Evolutionary conservation across 2,797 vertebrate species (phyloP).

Genomic region (Tachyglossus aculeatus): DNA sequence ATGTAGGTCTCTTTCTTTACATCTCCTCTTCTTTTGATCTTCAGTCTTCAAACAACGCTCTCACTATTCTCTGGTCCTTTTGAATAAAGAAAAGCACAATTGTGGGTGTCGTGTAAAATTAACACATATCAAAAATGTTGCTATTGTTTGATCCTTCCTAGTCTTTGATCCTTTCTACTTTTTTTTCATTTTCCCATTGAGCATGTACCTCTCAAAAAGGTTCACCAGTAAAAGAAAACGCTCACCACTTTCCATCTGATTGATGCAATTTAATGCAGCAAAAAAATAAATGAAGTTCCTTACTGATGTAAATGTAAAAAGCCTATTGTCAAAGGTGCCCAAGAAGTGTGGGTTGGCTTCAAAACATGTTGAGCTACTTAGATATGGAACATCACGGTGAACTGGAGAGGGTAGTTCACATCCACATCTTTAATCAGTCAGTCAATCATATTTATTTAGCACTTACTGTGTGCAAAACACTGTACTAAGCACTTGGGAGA

Average conservation of each 20-base stretch:
- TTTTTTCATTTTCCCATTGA: constrained; percentile 44
- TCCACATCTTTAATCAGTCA: background rate
- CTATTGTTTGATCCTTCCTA: constrained; percentile 46
- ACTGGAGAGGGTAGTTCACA: constrained; percentile 3
- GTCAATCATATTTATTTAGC: background rate
- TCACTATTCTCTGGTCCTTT: constrained; percentile 20
- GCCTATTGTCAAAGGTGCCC: background rate
- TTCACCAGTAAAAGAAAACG: constrained; percentile 38
- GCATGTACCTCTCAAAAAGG: constrained; percentile 28
- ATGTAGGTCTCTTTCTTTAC: background rate
- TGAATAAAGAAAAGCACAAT: constrained; percentile 29
- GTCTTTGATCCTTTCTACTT: constrained; percentile 42
- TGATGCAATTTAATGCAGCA: constrained; percentile 16
- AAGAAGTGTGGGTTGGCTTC: constrained; percentile 34
- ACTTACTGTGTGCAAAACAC: too few species aligned
- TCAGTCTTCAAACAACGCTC: constrained; percentile 23
- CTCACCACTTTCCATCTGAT: constrained; percentile 25
- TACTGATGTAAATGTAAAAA: background rate
- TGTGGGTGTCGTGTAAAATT: constrained; percentile 34
- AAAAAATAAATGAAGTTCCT: constrained; percentile 2
- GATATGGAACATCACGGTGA: background rate
- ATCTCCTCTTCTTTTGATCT: constrained; percentile 13
- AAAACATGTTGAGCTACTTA: constrained; percentile 19
- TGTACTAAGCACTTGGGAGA: background rate
- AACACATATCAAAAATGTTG: constrained; percentile 45